phyloP scores from a whole-genome alignment of 2,888 invertebrate genomes.

The Galeopsomyia nigrocyanea region DNA sequence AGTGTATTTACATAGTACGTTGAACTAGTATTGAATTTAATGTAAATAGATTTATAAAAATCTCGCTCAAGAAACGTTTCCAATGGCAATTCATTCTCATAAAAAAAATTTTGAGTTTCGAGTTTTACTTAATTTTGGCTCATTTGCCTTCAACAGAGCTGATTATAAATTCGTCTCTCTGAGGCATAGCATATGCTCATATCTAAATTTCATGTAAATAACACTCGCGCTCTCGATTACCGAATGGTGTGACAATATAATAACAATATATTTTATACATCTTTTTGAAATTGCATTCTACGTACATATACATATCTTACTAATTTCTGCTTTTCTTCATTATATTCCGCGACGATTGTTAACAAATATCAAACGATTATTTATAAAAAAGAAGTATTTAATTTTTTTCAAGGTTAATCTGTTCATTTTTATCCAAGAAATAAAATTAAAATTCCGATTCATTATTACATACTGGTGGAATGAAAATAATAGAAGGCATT shows the following conservation, averaged over 20 bases:
- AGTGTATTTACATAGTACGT: background rate
- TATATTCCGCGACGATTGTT: constrained; percentile 14
- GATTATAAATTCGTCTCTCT: constrained; percentile 28
- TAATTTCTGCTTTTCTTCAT: constrained; percentile 28
- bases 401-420: background rate
- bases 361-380: background rate
- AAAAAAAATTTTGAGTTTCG: constrained; percentile 20
- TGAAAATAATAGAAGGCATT: too few species aligned
- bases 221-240: constrained; percentile 25
- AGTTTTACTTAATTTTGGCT: constrained; percentile 20
- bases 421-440: too few species aligned
- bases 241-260: constrained; percentile 41
- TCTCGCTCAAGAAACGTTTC: constrained; percentile 31
- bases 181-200: constrained; percentile 21
- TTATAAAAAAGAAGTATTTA: constrained; percentile 11
- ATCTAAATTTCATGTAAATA: constrained; percentile 34
- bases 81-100: constrained; percentile 15
- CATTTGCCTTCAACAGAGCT: constrained; percentile 20
- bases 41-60: background rate
- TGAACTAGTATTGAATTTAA: background rate
- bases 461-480: too few species aligned
- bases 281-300: constrained; percentile 38
- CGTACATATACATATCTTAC: constrained; percentile 26
- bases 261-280: constrained; percentile 33
- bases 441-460: too few species aligned